Evolutionary conservation across 2,113 vertebrate genomes (phyloP), one percentile per base, ranked within the genome.

Genomic region (Corynorhinus townsendii): DNA sequence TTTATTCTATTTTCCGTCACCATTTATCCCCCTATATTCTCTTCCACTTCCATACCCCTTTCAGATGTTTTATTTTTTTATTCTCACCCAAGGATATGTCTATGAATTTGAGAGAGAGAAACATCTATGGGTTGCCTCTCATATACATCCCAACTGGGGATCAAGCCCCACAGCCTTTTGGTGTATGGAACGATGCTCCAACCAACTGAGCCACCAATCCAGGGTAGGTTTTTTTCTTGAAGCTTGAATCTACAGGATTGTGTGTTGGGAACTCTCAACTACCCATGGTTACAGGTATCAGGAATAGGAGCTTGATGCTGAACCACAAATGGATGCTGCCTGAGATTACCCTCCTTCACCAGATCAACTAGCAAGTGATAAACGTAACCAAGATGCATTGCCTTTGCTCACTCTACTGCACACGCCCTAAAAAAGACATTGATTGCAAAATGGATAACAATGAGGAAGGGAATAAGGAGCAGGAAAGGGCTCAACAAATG

Each of bases 401-500:
- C 7, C 40, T 80, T 72, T 62, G 76, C 64, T 90, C 54, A 14
- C 40, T 12, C 16, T 7, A 2, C 15, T 11, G 6, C 56, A 64
- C 8, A 3, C 49, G 33, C 71, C 80, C 84, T 77, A 24, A 86
- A 85, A 38, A 90, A 77, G 30, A 77, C 11, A 2, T 54, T 52
- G 26, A 5, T 20, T 15, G 43, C 19, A 64, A 62, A 28, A 77
- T 4, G 19, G 38, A 64, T 62, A 80, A 40, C 26, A 52, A 24
- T 33, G 11, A 28, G 35, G 33, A 54, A 30, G 22, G 47, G 24
- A 71, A 40, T 33, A n/a, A 17, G 49, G 28, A 75, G 26, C 10
- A 4, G 0, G 7, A 40, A 73, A 30, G 22, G 12, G 43, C n/a
- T 22, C 7, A 3, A 20, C 0, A 11, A 12, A 6, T 10, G 11